Percentiles rank a stretch among this genome's conserved stretches.
Conservation (phyloP, 2,113 vertebrate genomes). For the Scomber scombrus region DNA sequence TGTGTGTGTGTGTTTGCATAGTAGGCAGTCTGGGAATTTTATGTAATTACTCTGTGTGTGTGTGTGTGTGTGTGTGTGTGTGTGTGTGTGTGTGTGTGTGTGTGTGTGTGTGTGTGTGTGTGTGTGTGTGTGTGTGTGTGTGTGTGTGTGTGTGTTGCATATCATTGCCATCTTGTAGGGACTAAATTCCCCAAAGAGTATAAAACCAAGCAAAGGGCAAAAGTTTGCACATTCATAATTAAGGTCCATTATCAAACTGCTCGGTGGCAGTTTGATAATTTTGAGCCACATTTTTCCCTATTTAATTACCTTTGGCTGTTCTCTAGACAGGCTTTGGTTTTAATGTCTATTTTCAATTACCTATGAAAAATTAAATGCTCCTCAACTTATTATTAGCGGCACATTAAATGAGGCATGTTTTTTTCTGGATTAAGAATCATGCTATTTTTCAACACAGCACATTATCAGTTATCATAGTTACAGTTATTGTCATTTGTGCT, state of each 20-base stretch:
- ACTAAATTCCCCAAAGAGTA: constrained; percentile 37
- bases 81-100: background rate
- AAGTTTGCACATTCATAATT: constrained; percentile 66
- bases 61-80: background rate
- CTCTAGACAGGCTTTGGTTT: constrained; percentile 43
- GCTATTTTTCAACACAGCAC: background rate
- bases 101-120: constrained; percentile 5
- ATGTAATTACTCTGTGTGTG: background rate
- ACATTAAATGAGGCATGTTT: constrained; percentile 39
- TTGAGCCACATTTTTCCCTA: background rate
- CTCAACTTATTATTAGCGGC: constrained; percentile 26
- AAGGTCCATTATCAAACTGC: constrained; percentile 58
- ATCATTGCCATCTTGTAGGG: constrained; percentile 26
- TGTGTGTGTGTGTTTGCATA: constrained; percentile 19
- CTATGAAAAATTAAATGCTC: constrained; percentile 36
- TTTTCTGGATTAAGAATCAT: constrained; percentile 14
- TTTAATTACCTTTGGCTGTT: constrained; percentile 53
- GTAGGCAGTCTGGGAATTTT: constrained; percentile 26
- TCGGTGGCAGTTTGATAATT: constrained; percentile 37
- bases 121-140: too few species aligned
- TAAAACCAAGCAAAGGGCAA: constrained; percentile 61
- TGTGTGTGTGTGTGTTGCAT: constrained; percentile 21
- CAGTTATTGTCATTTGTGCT: background rate
- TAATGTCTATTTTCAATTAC: constrained; percentile 65
- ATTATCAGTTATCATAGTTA: background rate